Base-by-base conservation (phyloP, 37 sponge, comb jelly and placozoan species). In the Bolinopsis microptera region DNA sequence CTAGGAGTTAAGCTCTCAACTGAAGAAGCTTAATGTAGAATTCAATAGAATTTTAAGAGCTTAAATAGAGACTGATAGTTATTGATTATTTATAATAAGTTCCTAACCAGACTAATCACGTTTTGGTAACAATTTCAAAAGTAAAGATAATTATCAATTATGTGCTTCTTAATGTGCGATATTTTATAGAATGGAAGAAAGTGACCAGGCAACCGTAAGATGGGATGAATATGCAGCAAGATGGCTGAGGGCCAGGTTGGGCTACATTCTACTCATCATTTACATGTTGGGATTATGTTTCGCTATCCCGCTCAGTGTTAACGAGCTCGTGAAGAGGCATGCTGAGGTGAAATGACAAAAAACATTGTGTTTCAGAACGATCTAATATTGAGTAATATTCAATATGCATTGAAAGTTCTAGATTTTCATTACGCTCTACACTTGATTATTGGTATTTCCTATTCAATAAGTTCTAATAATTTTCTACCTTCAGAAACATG, bases 171-270 rank as follows among this genome's bases (percentile, higher is more conserved):
- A n/a, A n/a, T n/a, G n/a, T n/a, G n/a, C n/a, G n/a, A n/a, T n/a
- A n/a, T n/a, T n/a, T n/a, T n/a, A n/a, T n/a, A n/a, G n/a, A n/a
- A 70, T 70, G 74, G 74, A 70, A 70, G 23, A 25, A 70, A 24
- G 74, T 3, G 28, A 70, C 2, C 3, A 24, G 23, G 18, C 21
- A 32, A 27, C 24, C 28, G 16, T 86, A 38, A 86, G 90, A 86
- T 86, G 90, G 90, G 90, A 86, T 86, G n/a, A 86, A 8, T 86
- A 86, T 86, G 90, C 31, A 39, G 61, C 90, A 3, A 40, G 35
- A 27, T 86, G 90, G 90, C 26, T 86, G 0, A 28, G 36, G 32
- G 36, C 37, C 40, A 35, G 61, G 23, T 1, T 86, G 1, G 90
- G 90, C 5, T 86, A 86, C 26, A 86, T 86, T 86, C 31, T 86